Evolutionary conservation across 1,140 invertebrate species (phyloP).

Genomic region (Gryllus bimaculatus): DNA sequence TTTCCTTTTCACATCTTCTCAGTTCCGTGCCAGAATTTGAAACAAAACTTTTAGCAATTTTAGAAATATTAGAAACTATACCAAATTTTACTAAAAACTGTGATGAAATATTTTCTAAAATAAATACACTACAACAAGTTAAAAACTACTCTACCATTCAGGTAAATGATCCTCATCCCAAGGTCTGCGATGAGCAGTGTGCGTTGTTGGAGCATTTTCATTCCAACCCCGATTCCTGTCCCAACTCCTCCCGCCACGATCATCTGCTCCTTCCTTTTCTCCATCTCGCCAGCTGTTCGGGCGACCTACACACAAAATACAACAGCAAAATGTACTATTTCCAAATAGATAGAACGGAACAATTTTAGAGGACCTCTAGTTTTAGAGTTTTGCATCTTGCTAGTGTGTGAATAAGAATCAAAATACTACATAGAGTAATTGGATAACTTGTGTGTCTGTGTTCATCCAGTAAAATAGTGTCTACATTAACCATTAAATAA

Average conservation of each 20-base stretch:
- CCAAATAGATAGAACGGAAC: no score
- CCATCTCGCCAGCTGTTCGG: slow-evolving; percentile 57
- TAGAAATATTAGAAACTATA: neutral
- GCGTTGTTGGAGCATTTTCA: slow-evolving; percentile 20
- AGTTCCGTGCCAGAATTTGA: no score
- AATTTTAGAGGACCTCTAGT: no score
- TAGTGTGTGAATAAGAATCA: no score
- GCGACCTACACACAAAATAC: slow-evolving; percentile 29
- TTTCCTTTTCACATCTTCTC: no score
- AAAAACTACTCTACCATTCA: slow-evolving; percentile 45
- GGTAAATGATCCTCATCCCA: slow-evolving; percentile 53
- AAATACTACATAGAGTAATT: no score
- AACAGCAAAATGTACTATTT: neutral
- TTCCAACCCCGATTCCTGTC: slow-evolving; percentile 32
- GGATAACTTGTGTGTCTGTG: no score
- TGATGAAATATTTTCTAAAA: neutral
- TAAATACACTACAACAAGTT: neutral
- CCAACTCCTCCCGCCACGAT: slow-evolving; percentile 34
- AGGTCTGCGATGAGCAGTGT: slow-evolving; percentile 25
- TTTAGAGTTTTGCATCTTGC: no score
- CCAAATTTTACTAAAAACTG: neutral
- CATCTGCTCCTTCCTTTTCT: slow-evolving; percentile 34
- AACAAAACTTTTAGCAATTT: neutral
- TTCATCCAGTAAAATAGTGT: no score
- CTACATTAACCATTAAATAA: no score